Evolutionary conservation across 2,113 vertebrate genomes (phyloP), one percentile per base, ranked within the genome.

Genomic region (Nothocercus nigrocapillus): DNA sequence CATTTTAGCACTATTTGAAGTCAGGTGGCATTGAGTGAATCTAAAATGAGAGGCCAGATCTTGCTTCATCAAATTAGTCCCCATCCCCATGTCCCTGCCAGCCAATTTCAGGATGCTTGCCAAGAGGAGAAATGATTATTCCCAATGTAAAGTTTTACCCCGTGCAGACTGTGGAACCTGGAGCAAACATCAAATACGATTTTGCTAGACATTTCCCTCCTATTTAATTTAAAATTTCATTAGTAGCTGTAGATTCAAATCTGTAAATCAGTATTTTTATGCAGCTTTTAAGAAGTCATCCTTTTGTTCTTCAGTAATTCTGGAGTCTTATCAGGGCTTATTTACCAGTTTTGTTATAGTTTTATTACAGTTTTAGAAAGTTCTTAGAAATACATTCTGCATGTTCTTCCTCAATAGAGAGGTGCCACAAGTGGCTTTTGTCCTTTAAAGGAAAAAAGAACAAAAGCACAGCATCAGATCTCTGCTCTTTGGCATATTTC

Each of bases 1-100:
- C 2, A 11, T 36, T 90, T 89, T 66, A 97, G 49, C n/a, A 62
- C 59, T 42, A 92, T 89, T 66, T 89, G 38, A 97, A 98, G 18
- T 64, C 94, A 97, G 86, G 85, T 34, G 91, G 95, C 7, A 80
- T 64, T 47, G 88, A 6, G 95, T 95, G 24, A 92, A 11, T 13
- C 93, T 94, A 62, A 91, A 91, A 17, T 95, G 38, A 9, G 73
- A 89, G 18, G 78, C 94, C 47, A 92, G 90, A 84, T 97, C 95
- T 22, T 93, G 96, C 49, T 49, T 49, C 49, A 24, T 49, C 49
- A 11, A 22, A n/a, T 95, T 84, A 49, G 94, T 93, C 94, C 91
- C 19, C 45, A 61, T 25, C 17, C 61, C 38, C 51, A 61, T 16
- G 18, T 56, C 14, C 28, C 54, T 15, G 9, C 54, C 53, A 27